These are phyloP conservation scores for Trichosurus vulpecula DNA, from an alignment of 2,797 vertebrate species.

Conservation along the genomic window DNA sequence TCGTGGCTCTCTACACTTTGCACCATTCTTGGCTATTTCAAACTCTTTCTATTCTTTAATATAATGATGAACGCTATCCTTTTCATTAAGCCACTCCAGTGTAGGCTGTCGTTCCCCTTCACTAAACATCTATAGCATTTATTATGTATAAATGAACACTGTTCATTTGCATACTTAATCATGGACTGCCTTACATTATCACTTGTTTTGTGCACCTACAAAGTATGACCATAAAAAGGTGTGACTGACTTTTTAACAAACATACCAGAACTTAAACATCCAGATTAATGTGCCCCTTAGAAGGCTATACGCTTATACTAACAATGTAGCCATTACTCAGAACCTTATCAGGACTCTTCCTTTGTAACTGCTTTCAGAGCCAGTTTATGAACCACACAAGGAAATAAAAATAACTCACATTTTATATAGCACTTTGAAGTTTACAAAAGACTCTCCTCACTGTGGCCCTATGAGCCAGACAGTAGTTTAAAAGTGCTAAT, in stretches of 20 bases:
- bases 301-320: neutral
- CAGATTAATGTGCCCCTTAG: neutral
- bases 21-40: neutral
- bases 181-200: neutral
- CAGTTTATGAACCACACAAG: neutral
- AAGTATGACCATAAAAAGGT: neutral
- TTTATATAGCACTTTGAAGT: neutral
- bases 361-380: neutral
- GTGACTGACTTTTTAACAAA: constrained; percentile 17
- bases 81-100: neutral
- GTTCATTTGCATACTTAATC: constrained; percentile 7
- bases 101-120: neutral
- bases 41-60: neutral
- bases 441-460: neutral
- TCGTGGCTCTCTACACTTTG: neutral
- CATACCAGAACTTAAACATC: constrained; percentile 14
- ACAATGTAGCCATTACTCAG: neutral
- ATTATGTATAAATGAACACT: neutral
- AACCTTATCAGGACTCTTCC: neutral
- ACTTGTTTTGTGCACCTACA: constrained; percentile 26
- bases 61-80: neutral
- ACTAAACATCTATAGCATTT: neutral
- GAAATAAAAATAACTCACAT: neutral
- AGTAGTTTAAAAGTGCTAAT: neutral
- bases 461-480: neutral